Evolutionary conservation across 2,888 invertebrate genomes (phyloP), one percentile per base, ranked within the genome.

Genomic region (Anorthoa munda): DNA sequence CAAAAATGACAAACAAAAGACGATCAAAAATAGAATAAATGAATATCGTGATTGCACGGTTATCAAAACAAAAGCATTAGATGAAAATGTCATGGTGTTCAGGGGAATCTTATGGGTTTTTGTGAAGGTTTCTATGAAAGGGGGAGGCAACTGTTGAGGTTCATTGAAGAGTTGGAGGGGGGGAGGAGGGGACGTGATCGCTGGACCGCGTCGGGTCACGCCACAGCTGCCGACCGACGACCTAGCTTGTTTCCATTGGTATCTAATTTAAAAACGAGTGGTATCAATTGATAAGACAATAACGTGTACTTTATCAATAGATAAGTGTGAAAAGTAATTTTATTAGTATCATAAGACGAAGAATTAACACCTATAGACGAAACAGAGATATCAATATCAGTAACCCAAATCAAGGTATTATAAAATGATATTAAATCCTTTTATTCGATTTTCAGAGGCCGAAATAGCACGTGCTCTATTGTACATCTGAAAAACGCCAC

Each of bases 31-130:
- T 4, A 74, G 15, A n/a, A n/a, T n/a, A 77, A 72, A 70, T 75
- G 65, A 63, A 50, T 21, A 39, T 94, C 95, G 95, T 95, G 95
- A 95, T 93, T 89, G 88, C 90, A 94, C 94, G 94, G 90, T 94
- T 90, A 90, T 86, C 82, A 89, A 90, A 88, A 90, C 90, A 92
- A 90, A 71, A 78, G 72, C 59, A 66, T 67, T 69, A 65, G 66
- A 68, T 68, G 66, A 74, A 81, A 78, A 66, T 68, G 69, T 84
- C 77, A 89, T 88, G 87, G 84, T 85, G 77, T 83, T 71, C 75
- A 80, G 83, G 83, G 77, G 77, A 82, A 76, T 77, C 56, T 77
- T 70, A 68, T 63, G 68, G 66, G 87, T 89, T 88, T 89, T 88
- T 84, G 71, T 84, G 77, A 74, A 72, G 53, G 21, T 84, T 85